A percentile compares a stretch with the other conserved stretches of the same genome.
phyloP scores from a whole-genome alignment of 2,888 invertebrate genomes.

The Lycophotia porphyrea region DNA sequence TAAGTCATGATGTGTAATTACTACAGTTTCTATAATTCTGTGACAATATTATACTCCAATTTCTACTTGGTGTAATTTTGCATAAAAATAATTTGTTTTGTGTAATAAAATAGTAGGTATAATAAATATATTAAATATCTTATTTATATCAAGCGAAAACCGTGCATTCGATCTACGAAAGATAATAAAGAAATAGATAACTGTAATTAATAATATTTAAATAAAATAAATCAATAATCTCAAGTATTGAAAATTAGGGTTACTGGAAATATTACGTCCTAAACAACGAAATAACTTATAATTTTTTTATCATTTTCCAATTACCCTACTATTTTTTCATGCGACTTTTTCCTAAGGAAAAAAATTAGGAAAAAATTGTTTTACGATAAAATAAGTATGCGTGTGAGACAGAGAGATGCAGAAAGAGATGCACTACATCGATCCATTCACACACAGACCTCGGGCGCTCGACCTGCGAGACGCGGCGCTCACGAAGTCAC shows the following conservation, averaged over 20 bases:
- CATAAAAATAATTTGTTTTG: constrained; percentile 43
- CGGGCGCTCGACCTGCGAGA: constrained; percentile 83
- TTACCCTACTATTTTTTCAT: constrained; percentile 59
- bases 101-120: constrained; percentile 48
- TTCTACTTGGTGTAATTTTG: constrained; percentile 57
- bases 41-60: constrained; percentile 63
- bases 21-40: constrained; percentile 39
- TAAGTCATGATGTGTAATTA: constrained; percentile 23
- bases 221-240: constrained; percentile 35
- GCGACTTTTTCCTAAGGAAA: constrained; percentile 59
- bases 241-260: constrained; percentile 62
- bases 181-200: constrained; percentile 46
- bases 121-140: constrained; percentile 62
- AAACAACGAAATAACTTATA: constrained; percentile 27
- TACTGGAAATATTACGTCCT: constrained; percentile 63
- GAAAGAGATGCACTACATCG: constrained; percentile 88
- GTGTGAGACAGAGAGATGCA: constrained; percentile 88
- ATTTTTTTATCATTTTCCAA: constrained; percentile 42
- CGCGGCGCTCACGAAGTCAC: constrained; percentile 89
- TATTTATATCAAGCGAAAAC: constrained; percentile 69
- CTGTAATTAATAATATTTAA: constrained; percentile 36
- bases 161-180: constrained; percentile 74
- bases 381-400: constrained; percentile 77
- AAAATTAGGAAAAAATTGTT: constrained; percentile 44
- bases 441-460: constrained; percentile 89